Percentiles rank a stretch among this genome's conserved stretches.
Conservation (phyloP, 2,797 vertebrate species). For the Gymnodraco acuticeps region DNA sequence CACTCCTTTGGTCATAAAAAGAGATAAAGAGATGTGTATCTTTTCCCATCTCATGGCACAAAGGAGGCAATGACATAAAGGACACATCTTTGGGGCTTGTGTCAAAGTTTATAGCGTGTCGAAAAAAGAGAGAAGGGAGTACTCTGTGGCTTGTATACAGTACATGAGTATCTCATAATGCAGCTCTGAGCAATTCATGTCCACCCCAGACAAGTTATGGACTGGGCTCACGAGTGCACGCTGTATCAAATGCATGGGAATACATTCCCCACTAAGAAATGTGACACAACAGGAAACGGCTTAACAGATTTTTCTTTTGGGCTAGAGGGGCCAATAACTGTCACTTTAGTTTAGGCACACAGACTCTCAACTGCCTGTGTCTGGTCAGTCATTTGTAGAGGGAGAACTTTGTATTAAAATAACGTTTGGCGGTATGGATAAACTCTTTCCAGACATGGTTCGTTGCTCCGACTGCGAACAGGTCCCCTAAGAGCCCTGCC, state of each 20-base stretch:
- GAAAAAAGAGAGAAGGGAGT: conserved; percentile 64
- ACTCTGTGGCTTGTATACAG: conserved; percentile 56
- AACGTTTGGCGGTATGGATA: conserved; percentile 60
- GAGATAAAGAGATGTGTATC: conserved; percentile 34
- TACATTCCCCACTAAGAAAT: conserved; percentile 85
- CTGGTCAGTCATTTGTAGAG: conserved; percentile 81
- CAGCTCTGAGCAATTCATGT: conserved; percentile 74
- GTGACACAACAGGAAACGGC: conserved; percentile 90
- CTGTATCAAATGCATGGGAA: conserved; percentile 83
- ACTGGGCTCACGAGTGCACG: conserved; percentile 70
- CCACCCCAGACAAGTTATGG: conserved; percentile 74
- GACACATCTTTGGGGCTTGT: conserved; percentile 65
- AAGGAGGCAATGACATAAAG: conserved; percentile 57
- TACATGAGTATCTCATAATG: conserved; percentile 73
- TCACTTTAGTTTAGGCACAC: conserved; percentile 87
- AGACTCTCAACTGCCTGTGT: conserved; percentile 76
- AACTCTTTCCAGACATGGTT: conserved; percentile 64
- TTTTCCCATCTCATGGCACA: conserved; percentile 45
- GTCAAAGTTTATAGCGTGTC: conserved; percentile 76
- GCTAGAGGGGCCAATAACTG: conserved; percentile 86
- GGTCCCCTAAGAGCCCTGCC: conserved; percentile 33
- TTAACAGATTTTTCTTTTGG: conserved; percentile 80
- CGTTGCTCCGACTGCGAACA: conserved; percentile 33
- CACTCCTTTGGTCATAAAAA: conserved; percentile 37
- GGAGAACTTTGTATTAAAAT: conserved; percentile 77